Evolutionary conservation across 2,113 vertebrate genomes (phyloP), one percentile per base, ranked within the genome.

Genomic region (Corythornis madagascariensis): DNA sequence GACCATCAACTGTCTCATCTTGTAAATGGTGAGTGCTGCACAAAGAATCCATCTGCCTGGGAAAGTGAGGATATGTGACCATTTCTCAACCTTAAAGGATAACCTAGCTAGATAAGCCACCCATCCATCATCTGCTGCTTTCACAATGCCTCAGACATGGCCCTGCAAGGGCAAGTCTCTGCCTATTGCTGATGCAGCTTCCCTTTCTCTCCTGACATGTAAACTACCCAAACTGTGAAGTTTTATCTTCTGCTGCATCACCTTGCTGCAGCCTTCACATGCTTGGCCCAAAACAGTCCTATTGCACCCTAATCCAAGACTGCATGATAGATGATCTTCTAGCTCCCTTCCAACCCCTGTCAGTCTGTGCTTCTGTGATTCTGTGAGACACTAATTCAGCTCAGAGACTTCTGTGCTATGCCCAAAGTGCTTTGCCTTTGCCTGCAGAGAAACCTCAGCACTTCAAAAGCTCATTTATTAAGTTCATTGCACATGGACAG

Each of bases 121-220:
- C 2, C 4, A 67, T 19, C 16, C 8, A 29, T n/a, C 35, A 52
- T 0, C 52, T 55, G 17, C 21, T 40, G 47, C 25, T 82, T 55
- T 63, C 38, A 38, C 28, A 65, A 73, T 0, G 0, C 48, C 61
- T 83, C 20, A 14, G 43, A 22, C 11, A 42, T 3, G 2, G 56
- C 35, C 13, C 4, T 13, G 9, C 60, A 42, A 43, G 1, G 16
- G 13, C 11, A 63, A 38, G 25, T 25, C 43, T 63, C 66, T 60
- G 56, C 55, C 16, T 86, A 29, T 42, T 20, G 8, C 3, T 77
- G 35, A 33, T 33, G 55, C 35, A 79, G 35, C 45, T 80, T 33
- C 50, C 31, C 28, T 73, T 90, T 69, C 45, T 53, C 72, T 76
- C 60, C 42, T 61, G 38, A 33, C 11, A 16, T 42, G 21, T 73